These are phyloP conservation scores for Noctuana brunneofusca DNA, from an alignment of 2,888 invertebrate genomes.

Conservation along the genomic window DNA sequence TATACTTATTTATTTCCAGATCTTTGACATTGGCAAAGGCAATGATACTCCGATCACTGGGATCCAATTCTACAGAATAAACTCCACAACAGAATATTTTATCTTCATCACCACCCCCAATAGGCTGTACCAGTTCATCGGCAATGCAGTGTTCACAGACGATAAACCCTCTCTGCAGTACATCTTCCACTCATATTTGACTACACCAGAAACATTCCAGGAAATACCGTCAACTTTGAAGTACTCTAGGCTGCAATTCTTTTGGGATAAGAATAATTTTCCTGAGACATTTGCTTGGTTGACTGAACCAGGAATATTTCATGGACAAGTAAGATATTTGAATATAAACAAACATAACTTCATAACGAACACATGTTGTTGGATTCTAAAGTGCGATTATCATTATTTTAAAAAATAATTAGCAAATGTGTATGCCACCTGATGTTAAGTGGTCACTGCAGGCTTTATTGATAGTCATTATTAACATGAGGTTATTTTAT, in stretches of 20 bases:
- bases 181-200: constrained; percentile 90
- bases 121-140: constrained; percentile 94
- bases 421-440: no score
- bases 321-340: constrained; percentile 85
- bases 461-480: not conserved
- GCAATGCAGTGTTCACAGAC: constrained; percentile 86
- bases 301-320: constrained; percentile 91
- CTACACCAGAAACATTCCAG: constrained; percentile 87
- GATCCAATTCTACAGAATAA: constrained; percentile 90
- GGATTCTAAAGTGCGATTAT: no score
- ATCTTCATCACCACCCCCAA: constrained; percentile 93
- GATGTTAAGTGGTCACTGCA: no score
- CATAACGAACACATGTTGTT: no score
- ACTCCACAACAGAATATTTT: constrained; percentile 88
- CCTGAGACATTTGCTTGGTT: constrained; percentile 95
- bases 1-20: constrained; percentile 72
- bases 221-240: constrained; percentile 88
- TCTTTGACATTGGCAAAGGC: constrained; percentile 93
- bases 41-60: constrained; percentile 92
- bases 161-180: constrained; percentile 91
- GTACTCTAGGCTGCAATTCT: constrained; percentile 91
- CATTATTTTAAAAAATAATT: no score
- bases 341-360: not conserved
- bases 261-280: constrained; percentile 84
- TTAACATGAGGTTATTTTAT: not conserved